Evolutionary conservation across 2,888 invertebrate species (phyloP).

Genomic region (Metacarcinus magister): DNA sequence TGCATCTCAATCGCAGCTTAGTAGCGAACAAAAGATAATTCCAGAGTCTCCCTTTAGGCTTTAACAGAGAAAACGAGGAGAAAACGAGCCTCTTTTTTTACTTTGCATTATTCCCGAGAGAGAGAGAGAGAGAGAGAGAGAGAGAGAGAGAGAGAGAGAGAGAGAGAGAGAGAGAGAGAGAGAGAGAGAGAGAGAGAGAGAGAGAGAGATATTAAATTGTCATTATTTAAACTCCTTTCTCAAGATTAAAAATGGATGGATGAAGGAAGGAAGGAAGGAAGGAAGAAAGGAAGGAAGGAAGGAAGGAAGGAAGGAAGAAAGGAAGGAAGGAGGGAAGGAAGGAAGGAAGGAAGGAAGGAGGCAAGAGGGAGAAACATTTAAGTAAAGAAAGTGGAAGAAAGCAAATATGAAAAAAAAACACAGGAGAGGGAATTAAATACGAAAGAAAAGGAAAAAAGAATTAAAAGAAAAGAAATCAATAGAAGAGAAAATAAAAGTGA

Average conservation of each 20-base stretch:
- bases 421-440: neutral
- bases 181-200: too few relatives aligned
- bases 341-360: neutral
- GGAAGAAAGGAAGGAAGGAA: constrained; percentile 42
- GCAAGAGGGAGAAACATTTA: neutral
- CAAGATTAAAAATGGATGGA: neutral
- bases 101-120: neutral
- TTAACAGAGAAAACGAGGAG: neutral
- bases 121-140: constrained; percentile 20
- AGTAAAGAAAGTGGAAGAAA: neutral
- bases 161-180: constrained; percentile 63
- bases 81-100: neutral
- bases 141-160: constrained; percentile 61
- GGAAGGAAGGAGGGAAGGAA: neutral
- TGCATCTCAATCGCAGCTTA: too few relatives aligned
- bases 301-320: constrained; percentile 21
- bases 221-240: too few relatives aligned
- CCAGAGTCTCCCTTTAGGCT: neutral
- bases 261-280: constrained; percentile 29
- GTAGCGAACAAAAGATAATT: neutral
- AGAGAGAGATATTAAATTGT: too few relatives aligned
- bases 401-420: neutral
- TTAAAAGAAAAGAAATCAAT: too few relatives aligned
- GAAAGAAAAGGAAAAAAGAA: too few relatives aligned
- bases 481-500: too few relatives aligned